Percentiles rank a stretch among this genome's conserved stretches.
phyloP scores from a whole-genome alignment of 1,140 invertebrate genomes.

The Rhyacophila brunnea region DNA sequence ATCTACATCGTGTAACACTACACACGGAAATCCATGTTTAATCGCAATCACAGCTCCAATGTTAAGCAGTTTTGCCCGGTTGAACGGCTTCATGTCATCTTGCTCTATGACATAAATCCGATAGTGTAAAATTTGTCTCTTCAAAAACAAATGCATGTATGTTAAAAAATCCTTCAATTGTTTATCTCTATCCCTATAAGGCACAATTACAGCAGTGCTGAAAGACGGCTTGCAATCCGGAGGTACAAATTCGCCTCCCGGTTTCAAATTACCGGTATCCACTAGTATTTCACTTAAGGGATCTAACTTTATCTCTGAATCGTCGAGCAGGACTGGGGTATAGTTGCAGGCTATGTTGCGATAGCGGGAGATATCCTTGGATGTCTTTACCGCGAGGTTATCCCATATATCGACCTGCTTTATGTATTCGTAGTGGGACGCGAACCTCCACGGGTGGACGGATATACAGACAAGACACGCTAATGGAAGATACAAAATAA shows the following conservation, averaged over 20 bases:
- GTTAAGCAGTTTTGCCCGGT: slow-evolving; percentile 92
- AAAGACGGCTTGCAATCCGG: slow-evolving; percentile 41
- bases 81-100: slow-evolving; percentile 74
- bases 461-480: slow-evolving; percentile 5
- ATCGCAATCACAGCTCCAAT: slow-evolving; percentile 82
- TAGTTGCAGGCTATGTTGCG: slow-evolving; percentile 20
- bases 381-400: slow-evolving; percentile 3
- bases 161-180: slow-evolving; percentile 48
- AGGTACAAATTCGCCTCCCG: slow-evolving; percentile 25
- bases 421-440: slow-evolving; percentile 28
- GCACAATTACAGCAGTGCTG: slow-evolving; percentile 50
- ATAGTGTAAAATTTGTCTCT: slow-evolving; percentile 52
- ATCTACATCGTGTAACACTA: slow-evolving; percentile 95
- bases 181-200: slow-evolving; percentile 49
- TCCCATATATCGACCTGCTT: slow-evolving; percentile 27
- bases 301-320: slow-evolving; percentile 4
- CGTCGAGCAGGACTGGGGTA: slow-evolving; percentile 17
- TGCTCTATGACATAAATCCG: slow-evolving; percentile 92
- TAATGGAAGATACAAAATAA: too few relatives aligned
- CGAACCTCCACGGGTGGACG: slow-evolving; percentile 24
- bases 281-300: neutral
- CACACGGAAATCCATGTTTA: slow-evolving; percentile 74
- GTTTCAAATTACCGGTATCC: slow-evolving; percentile 16
- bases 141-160: slow-evolving; percentile 50
- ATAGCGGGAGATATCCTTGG: slow-evolving; percentile 15